Evolutionary conservation across 1,140 invertebrate genomes (phyloP).

Genomic region (Drosophila mayri): DNA sequence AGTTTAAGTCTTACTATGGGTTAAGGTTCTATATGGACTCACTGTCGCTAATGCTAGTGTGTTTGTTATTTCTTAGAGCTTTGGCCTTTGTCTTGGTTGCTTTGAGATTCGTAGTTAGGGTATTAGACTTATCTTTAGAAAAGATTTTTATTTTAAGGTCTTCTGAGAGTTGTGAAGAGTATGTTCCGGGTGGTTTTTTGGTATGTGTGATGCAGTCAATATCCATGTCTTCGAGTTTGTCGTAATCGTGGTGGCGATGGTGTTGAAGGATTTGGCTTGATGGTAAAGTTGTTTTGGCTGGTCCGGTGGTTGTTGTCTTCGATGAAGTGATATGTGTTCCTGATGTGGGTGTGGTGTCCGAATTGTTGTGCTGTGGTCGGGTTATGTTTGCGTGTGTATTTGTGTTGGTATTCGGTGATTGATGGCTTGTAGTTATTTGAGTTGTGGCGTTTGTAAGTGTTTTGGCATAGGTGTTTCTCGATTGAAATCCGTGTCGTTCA

Average conservation of each 20-base stretch:
- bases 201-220: background rate
- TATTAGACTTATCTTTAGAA: background rate
- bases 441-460: constrained; percentile 16
- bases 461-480: constrained; percentile 11
- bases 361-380: too few relatives aligned
- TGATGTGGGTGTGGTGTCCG: background rate
- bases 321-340: background rate
- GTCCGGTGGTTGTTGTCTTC: background rate
- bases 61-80: too few relatives aligned
- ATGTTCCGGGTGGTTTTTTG: background rate
- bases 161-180: constrained; percentile 8
- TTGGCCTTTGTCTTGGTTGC: background rate
- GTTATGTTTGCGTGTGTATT: too few relatives aligned
- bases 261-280: background rate
- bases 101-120: background rate
- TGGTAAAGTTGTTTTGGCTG: constrained; percentile 1
- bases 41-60: too few relatives aligned
- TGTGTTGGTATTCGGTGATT: background rate
- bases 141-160: constrained; percentile 11
- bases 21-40: too few relatives aligned
- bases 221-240: constrained; percentile 9
- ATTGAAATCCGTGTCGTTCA: background rate
- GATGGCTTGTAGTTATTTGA: background rate
- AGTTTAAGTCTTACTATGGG: too few relatives aligned
- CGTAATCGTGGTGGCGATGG: background rate